phyloP scores from a whole-genome alignment of 2,888 invertebrate genomes.

The Blastobasis lacticolella region DNA sequence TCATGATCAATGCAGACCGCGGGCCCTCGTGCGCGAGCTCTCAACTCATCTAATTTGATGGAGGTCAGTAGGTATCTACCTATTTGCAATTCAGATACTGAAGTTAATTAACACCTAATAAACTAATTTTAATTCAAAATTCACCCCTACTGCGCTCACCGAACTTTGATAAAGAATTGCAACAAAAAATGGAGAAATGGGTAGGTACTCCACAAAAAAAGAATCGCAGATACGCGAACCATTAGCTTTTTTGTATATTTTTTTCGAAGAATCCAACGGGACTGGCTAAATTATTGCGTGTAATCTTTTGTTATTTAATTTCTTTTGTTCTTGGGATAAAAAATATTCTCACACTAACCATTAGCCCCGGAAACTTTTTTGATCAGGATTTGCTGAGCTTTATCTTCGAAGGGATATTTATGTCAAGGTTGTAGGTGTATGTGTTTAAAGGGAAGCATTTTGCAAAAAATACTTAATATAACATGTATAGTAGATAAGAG shows the following conservation, averaged over 20 bases:
- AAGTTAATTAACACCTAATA: slow-evolving; percentile 4
- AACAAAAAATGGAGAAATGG: slow-evolving; percentile 28
- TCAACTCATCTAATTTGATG: too few relatives aligned
- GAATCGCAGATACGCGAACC: slow-evolving; percentile 64
- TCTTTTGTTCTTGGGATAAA: slow-evolving; percentile 40
- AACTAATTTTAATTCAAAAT: slow-evolving; percentile 20
- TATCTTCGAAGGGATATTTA: too few relatives aligned
- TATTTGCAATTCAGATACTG: neutral
- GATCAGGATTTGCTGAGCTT: too few relatives aligned
- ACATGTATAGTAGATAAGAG: too few relatives aligned
- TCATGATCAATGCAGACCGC: too few relatives aligned
- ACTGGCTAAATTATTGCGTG: slow-evolving; percentile 62
- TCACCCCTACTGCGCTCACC: slow-evolving; percentile 54
- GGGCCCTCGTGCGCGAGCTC: too few relatives aligned
- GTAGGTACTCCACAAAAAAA: slow-evolving; percentile 31
- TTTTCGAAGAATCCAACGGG: slow-evolving; percentile 58
- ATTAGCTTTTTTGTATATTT: slow-evolving; percentile 51
- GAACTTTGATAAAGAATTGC: slow-evolving; percentile 48
- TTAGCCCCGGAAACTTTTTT: too few relatives aligned
- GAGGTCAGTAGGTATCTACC: too few relatives aligned
- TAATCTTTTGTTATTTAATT: slow-evolving; percentile 55
- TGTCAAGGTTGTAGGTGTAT: too few relatives aligned
- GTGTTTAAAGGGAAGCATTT: too few relatives aligned
- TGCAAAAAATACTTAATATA: too few relatives aligned
- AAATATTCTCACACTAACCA: slow-evolving; percentile 51